Percentiles rank a stretch among this genome's conserved stretches.
These are phyloP conservation scores for Cinara cedri DNA, from an alignment of 2,888 invertebrate species.

Conservation along the genomic window DNA sequence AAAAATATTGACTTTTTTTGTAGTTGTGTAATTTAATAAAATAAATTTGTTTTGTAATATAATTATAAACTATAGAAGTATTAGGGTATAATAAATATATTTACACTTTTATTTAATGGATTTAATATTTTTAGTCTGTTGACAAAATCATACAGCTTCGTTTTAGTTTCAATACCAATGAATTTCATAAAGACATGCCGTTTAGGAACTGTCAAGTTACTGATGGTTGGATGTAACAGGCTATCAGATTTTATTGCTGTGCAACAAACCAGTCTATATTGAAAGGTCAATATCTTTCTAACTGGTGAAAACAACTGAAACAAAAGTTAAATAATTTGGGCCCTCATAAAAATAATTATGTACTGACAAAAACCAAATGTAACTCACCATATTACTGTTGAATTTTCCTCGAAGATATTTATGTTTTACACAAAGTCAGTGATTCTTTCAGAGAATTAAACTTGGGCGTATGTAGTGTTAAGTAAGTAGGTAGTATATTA, in stretches of 20 bases:
- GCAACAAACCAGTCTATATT: neutral
- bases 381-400: constrained; percentile 8
- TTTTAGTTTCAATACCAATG: constrained; percentile 9
- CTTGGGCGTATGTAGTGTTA: neutral
- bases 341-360: no score
- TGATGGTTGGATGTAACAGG: constrained; percentile 3
- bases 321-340: neutral
- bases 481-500: neutral
- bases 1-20: neutral
- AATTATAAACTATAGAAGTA: neutral
- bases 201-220: neutral
- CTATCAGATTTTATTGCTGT: neutral
- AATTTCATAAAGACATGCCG: constrained; percentile 4
- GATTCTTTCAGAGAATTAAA: neutral
- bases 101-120: constrained; percentile 51
- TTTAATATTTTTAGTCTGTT: constrained; percentile 40
- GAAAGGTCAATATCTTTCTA: constrained; percentile 1
- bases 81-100: constrained; percentile 17
- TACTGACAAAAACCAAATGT: neutral
- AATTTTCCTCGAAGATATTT: neutral
- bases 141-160: neutral
- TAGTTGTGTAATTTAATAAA: neutral
- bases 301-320: constrained; percentile 38
- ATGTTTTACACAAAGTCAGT: neutral
- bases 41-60: no score